Evolutionary conservation across 1,140 invertebrate species (phyloP).

Genomic region (Monomorium pharaonis): DNA sequence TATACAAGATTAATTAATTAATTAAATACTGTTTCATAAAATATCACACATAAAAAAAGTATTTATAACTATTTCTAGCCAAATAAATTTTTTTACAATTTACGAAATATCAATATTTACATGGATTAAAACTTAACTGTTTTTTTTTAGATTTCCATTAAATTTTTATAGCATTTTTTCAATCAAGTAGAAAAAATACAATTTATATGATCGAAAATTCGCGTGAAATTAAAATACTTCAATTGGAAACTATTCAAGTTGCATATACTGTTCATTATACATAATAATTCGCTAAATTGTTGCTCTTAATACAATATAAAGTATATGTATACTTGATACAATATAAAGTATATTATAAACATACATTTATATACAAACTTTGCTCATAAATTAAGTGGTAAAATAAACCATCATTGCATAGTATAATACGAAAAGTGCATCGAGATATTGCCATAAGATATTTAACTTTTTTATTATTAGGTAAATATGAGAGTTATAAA

Average conservation of each 20-base stretch:
- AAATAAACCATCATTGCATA: neutral
- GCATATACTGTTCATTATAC: neutral
- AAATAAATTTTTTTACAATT: conserved; percentile 19
- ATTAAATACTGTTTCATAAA: neutral
- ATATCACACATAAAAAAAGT: neutral
- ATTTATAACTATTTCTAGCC: neutral
- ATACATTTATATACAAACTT: neutral
- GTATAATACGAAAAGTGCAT: neutral
- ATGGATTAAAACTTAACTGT: neutral
- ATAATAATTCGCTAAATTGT: neutral
- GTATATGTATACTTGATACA: neutral
- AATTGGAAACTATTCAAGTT: neutral
- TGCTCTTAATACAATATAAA: neutral
- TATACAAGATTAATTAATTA: neutral
- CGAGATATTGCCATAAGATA: neutral
- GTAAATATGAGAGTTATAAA: neutral
- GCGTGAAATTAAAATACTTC: neutral
- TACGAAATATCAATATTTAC: neutral
- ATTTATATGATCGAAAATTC: neutral
- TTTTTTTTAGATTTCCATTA: neutral
- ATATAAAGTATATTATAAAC: neutral
- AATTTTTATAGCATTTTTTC: neutral
- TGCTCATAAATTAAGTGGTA: neutral
- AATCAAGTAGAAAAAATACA: neutral
- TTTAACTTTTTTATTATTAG: neutral